phyloP scores from a whole-genome alignment of 2,113 vertebrate species.

The Macrotis lagotis region DNA sequence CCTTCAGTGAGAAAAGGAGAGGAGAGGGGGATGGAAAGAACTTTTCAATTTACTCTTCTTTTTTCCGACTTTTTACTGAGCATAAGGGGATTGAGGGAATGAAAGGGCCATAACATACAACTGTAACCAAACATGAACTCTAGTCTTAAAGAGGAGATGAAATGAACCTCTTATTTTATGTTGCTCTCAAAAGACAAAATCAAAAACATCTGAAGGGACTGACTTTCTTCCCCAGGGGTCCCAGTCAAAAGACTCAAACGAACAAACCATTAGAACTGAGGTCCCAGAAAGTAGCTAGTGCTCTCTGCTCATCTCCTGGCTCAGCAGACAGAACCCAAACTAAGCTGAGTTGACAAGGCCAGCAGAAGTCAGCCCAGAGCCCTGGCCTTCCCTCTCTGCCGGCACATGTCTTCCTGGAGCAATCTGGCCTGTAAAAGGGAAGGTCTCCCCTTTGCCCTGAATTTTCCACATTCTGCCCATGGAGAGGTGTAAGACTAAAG shows the following conservation, averaged over 20 bases:
- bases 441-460: background rate
- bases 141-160: background rate
- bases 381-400: background rate
- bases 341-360: background rate
- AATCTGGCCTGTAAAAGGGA: background rate
- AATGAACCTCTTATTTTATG: background rate
- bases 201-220: background rate
- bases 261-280: background rate
- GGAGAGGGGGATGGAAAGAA: background rate
- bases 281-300: background rate
- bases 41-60: background rate
- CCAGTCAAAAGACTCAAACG: background rate
- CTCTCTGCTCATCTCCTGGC: background rate
- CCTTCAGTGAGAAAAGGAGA: background rate
- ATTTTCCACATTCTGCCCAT: background rate
- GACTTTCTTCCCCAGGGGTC: background rate
- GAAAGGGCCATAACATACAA: no score
- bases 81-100: background rate
- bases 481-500: slow-evolving; percentile 15
- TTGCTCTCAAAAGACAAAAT: background rate
- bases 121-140: background rate
- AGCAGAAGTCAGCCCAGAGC: background rate
- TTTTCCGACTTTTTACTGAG: background rate
- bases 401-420: background rate
- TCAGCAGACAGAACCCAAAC: background rate